Evolutionary conservation across 2,113 vertebrate species (phyloP).

Genomic region (Syngnathoides biaculeatus): DNA sequence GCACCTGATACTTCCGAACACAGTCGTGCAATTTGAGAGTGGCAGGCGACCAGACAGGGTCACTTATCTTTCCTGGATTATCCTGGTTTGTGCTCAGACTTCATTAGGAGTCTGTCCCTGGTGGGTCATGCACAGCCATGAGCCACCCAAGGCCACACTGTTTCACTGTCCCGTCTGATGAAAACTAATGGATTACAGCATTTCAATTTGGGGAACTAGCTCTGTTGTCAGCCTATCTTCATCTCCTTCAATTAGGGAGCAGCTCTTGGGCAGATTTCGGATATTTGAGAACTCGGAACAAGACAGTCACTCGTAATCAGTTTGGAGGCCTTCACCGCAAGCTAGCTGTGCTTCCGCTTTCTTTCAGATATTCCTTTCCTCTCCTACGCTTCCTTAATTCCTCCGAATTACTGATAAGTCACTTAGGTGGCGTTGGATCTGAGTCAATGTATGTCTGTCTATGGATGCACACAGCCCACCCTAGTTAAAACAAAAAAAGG

Average conservation of each 20-base stretch:
- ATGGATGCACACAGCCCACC: slow-evolving; percentile 40
- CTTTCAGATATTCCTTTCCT: slow-evolving; percentile 49
- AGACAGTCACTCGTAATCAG: slow-evolving; percentile 62
- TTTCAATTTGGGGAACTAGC: slow-evolving; percentile 65
- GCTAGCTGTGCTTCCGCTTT: slow-evolving; percentile 21
- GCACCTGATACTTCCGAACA: slow-evolving; percentile 10
- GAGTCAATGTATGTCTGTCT: slow-evolving; percentile 34
- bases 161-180: slow-evolving; percentile 62
- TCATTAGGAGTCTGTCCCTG: slow-evolving; percentile 68
- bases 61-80: slow-evolving; percentile 56
- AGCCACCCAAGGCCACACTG: slow-evolving; percentile 16
- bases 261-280: slow-evolving; percentile 74
- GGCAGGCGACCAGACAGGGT: slow-evolving; percentile 56
- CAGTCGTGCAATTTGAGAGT: slow-evolving; percentile 50
- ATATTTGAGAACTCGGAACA: slow-evolving; percentile 67
- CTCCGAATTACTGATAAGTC: slow-evolving; percentile 66
- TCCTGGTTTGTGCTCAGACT: slow-evolving; percentile 57
- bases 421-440: slow-evolving; percentile 52
- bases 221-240: slow-evolving; percentile 70
- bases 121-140: slow-evolving; percentile 29
- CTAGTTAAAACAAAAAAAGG: slow-evolving; percentile 35
- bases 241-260: slow-evolving; percentile 72
- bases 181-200: slow-evolving; percentile 73
- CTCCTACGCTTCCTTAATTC: slow-evolving; percentile 69
- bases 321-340: slow-evolving; percentile 54